phyloP scores from a whole-genome alignment of 1,140 invertebrate genomes.

The Drosophila kanapiae region DNA sequence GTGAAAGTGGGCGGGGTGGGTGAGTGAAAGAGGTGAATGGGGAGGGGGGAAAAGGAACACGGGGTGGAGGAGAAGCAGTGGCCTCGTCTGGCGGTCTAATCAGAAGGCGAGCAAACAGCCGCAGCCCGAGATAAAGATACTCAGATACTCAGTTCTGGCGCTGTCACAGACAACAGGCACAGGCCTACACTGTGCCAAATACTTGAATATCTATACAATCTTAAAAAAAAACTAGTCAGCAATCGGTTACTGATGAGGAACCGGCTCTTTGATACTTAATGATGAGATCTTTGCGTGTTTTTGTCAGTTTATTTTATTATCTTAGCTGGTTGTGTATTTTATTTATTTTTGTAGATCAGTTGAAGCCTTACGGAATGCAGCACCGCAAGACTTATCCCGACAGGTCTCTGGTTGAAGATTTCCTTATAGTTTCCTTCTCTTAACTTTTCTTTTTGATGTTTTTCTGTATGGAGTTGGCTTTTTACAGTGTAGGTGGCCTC shows the following conservation, averaged over 20 bases:
- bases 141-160: conserved; percentile 22
- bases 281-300: too few relatives aligned
- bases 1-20: background rate
- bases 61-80: background rate
- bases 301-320: too few relatives aligned
- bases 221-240: too few relatives aligned
- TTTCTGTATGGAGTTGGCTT: background rate
- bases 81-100: conserved; percentile 69
- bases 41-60: background rate
- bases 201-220: too few relatives aligned
- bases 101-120: conserved; percentile 77
- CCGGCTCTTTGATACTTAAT: too few relatives aligned
- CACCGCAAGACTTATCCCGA: too few relatives aligned
- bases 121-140: conserved; percentile 67
- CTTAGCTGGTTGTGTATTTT: too few relatives aligned
- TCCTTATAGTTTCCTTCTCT: background rate
- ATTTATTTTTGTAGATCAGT: too few relatives aligned
- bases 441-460: background rate
- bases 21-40: conserved; percentile 15
- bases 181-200: conserved; percentile 22
- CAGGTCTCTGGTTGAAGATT: background rate
- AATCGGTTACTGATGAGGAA: too few relatives aligned
- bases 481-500: conserved; percentile 25
- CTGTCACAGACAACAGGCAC: conserved; percentile 26
- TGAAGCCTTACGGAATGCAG: too few relatives aligned